Base-by-base conservation (phyloP, 2,797 vertebrate genomes). In the Valencia hispanica region DNA sequence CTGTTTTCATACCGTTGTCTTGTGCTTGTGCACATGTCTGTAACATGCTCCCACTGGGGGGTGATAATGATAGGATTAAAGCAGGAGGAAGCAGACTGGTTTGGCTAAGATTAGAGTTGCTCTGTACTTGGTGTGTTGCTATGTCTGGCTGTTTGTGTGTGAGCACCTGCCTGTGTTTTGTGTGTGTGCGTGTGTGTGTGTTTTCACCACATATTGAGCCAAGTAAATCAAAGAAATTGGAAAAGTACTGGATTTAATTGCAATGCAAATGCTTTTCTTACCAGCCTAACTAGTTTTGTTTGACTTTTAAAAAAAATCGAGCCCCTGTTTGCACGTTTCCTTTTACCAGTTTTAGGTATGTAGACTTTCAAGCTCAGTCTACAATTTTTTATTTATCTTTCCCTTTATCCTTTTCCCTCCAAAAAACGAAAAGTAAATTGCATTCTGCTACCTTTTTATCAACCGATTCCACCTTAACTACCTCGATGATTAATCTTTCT, bases 1-100 rank as follows among this genome's bases (percentile, higher is more conserved):
- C 15, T 50, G 63, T 77, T 41, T 75, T 43, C 34, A 70, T 34
- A 70, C 59, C 20, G 75, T 55, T 63, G 70, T 73, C 4, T 75
- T 63, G 43, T 84, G 43, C 36, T 41, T 74, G 74, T 57, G 43
- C 30, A 11, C 32, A 27, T 72, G 30, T 79, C 72, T 70, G 47
- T 75, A 53, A 61, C 77, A 81, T 81, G 72, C 69, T 89, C 84
- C 75, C 84, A 84, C 82, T 81, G 80, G 79, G 85, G 85, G 80
- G 86, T 85, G 82, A 87, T 86, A 84, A 87, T 92, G 89, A 90
- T 82, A 68, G 86, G 87, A 91, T 91, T 91, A 93, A 70, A 63
- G 78, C 80, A 80, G 74, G 70, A 87, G 83, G 84, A 85, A 85
- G 70, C 83, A 85, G 86, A 87, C 80, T 87, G 85, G 83, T 85